These are phyloP conservation scores for Solen grandis DNA, from an alignment of 1,140 invertebrate species.

Conservation along the genomic window DNA sequence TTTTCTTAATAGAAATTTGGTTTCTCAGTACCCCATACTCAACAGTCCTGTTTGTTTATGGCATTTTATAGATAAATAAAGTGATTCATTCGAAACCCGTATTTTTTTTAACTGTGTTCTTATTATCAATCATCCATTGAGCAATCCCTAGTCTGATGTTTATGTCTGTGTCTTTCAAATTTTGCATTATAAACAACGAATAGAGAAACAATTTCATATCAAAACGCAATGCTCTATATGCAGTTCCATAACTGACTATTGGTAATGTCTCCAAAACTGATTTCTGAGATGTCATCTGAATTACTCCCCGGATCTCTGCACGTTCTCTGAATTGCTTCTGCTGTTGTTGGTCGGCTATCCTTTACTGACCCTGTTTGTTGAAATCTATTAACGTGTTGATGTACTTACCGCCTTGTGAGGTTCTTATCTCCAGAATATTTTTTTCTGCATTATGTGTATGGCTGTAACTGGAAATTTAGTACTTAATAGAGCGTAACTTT, in stretches of 20 bases:
- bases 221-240: background rate
- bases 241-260: no score
- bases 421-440: background rate
- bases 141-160: background rate
- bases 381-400: background rate
- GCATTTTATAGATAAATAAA: slow-evolving; percentile 6
- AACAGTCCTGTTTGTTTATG: no score
- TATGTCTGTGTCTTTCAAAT: background rate
- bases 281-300: background rate
- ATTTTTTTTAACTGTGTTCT: background rate
- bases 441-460: background rate
- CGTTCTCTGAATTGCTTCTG: background rate
- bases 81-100: background rate
- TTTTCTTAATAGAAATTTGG: background rate
- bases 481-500: background rate
- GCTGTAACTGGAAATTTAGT: background rate
- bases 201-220: no score
- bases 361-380: background rate
- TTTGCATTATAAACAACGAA: slow-evolving; percentile 12
- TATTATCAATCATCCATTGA: background rate
- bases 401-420: background rate
- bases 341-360: background rate
- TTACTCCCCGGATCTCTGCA: background rate
- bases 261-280: background rate
- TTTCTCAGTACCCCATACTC: background rate